A percentile compares a stretch with the other conserved stretches of the same genome.
Evolutionary conservation across 2,113 vertebrate genomes (phyloP).

Genomic region (Oryzias javanicus): DNA sequence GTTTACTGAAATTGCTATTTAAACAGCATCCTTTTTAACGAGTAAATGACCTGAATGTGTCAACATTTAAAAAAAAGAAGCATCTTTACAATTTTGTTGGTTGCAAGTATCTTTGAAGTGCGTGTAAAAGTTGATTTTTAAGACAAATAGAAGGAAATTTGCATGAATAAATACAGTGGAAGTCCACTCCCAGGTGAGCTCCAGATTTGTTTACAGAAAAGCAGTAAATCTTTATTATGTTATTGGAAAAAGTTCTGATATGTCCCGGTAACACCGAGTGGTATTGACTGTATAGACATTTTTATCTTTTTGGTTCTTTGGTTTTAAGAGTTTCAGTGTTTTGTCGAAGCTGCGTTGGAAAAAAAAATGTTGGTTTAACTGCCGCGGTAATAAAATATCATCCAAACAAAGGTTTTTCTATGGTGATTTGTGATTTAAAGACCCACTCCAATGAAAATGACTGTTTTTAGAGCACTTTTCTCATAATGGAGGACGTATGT

Average conservation of each 20-base stretch:
- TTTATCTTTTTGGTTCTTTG: slow-evolving; percentile 38
- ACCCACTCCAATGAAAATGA: too few relatives aligned
- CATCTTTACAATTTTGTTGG: too few relatives aligned
- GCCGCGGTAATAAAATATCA: slow-evolving; percentile 63
- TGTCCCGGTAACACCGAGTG: slow-evolving; percentile 22
- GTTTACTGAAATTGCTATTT: too few relatives aligned
- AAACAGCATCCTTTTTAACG: too few relatives aligned
- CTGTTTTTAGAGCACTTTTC: too few relatives aligned
- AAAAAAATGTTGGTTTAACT: slow-evolving; percentile 42
- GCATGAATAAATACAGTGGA: slow-evolving; percentile 7
- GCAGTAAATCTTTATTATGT: slow-evolving; percentile 13
- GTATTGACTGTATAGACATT: slow-evolving; percentile 25
- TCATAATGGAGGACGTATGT: too few relatives aligned
- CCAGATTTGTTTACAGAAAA: slow-evolving; percentile 33
- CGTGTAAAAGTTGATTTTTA: slow-evolving; percentile 7
- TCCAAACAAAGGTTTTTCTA: slow-evolving; percentile 13
- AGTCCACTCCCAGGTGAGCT: slow-evolving; percentile 11
- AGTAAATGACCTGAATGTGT: too few relatives aligned
- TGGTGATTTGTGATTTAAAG: background rate
- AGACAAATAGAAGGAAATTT: too few relatives aligned
- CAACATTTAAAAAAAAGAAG: too few relatives aligned
- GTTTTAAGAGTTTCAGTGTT: slow-evolving; percentile 40
- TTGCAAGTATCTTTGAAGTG: slow-evolving; percentile 21
- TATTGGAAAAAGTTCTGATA: slow-evolving; percentile 5
- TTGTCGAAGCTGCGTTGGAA: slow-evolving; percentile 50